Base-by-base conservation (phyloP, 2,888 invertebrate genomes). In the Apodemia zela region DNA sequence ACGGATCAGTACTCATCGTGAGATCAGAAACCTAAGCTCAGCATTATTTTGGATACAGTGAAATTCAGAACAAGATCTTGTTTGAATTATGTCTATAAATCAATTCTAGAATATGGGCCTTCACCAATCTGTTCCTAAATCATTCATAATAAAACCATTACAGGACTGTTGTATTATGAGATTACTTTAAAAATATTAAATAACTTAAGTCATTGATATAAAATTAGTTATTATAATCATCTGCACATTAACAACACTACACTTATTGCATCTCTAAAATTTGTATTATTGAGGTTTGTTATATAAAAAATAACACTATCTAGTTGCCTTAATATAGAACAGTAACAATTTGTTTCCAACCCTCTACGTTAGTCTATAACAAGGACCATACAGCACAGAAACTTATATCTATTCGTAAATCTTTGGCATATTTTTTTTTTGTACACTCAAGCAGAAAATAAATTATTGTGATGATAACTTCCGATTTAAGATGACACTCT, bases 341-440 rank as follows among this genome's bases (percentile, higher is more conserved):
- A 90, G 90, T 90, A 90, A 90, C 86, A 90, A 90, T 89, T 83
- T 90, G 90, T 89, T 90, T 90, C 89, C 83, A 88, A 77, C 81
- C 87, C 15, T 73, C 29, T 62, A 38, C 25, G 69, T 65, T 69
- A 72, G 75, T 75, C 75, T 75, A 42, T 42, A 42, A 77, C 71
- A 76, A 80, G 66, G 72, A 70, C 54, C 13, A 75, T 80, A 78
- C 76, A 79, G 81, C 73, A 82, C 72, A 78, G 78, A 79, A 77
- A 81, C 89, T 88, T 89, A 90, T 70, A 86, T 75, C 89, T 90
- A 90, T 75, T 78, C 74, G 75, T 81, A 82, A 82, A 89, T 90
- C 90, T 91, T 91, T 91, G 90, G 91, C 83, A 90, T 89, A 82
- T 80, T 77, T 38, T 38, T 62, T 62, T 62, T 58, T 45, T 54